A percentile compares a stretch with the other conserved stretches of the same genome.
phyloP scores from a whole-genome alignment of 1,140 invertebrate genomes.

The Megalopta genalis region DNA sequence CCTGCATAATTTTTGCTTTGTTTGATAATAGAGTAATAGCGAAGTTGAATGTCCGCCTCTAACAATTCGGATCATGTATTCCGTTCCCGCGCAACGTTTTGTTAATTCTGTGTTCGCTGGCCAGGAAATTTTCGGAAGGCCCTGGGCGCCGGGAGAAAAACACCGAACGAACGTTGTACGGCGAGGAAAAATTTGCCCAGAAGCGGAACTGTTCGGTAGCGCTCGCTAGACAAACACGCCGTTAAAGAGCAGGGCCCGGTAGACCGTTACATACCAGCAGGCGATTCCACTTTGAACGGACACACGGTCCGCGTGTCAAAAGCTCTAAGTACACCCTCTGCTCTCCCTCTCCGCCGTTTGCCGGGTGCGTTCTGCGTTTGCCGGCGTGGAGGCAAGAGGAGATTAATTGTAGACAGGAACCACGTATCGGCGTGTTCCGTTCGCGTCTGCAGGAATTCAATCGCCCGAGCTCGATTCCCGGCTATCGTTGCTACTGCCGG shows the following conservation, averaged over 20 bases:
- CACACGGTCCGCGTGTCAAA: conserved; percentile 23
- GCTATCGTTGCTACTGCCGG: no score
- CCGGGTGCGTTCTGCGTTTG: not conserved
- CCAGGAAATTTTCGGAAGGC: no score
- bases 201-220: not conserved
- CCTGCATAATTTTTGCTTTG: no score
- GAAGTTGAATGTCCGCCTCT: no score
- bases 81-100: no score
- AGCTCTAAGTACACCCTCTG: not conserved
- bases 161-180: no score
- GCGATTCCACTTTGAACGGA: conserved; percentile 21
- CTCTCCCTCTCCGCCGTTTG: not conserved
- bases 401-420: conserved; percentile 13
- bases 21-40: no score
- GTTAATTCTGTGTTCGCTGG: no score
- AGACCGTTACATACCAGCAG: not conserved
- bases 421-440: not conserved
- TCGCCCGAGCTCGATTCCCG: not conserved
- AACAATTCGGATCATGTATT: no score
- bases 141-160: no score
- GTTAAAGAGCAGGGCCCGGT: not conserved
- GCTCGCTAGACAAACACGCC: conserved; percentile 6
- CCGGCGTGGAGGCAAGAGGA: not conserved
- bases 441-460: not conserved
- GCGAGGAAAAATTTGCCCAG: not conserved